Conservation (phyloP, 2,113 vertebrate genomes). For the Fulica atra region DNA sequence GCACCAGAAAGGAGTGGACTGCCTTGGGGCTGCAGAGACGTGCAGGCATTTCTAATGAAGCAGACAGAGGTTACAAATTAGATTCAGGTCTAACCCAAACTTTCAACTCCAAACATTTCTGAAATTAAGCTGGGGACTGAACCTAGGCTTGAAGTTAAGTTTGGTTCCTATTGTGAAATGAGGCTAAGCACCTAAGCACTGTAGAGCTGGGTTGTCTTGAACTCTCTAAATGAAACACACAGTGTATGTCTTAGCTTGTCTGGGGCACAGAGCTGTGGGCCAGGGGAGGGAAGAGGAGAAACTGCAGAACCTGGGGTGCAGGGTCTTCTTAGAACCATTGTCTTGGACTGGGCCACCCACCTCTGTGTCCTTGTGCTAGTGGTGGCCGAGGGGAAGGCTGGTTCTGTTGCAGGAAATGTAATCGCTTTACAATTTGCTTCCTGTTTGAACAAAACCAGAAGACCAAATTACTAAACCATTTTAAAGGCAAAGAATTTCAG, state of each 20-base stretch:
- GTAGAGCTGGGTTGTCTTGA: not conserved
- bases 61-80: not conserved
- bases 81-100: not conserved
- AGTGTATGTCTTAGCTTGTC: not conserved
- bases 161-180: not conserved
- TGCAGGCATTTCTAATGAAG: not conserved
- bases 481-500: not conserved
- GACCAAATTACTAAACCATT: slow-evolving; percentile 4
- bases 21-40: not conserved
- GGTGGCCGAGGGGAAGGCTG: not conserved
- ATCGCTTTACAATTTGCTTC: slow-evolving; percentile 26
- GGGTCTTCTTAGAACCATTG: not conserved
- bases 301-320: not conserved
- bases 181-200: not conserved
- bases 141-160: not conserved
- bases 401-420: not conserved
- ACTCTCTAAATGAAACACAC: not conserved
- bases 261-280: not conserved
- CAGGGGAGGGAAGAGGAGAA: not conserved
- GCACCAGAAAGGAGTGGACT: not conserved
- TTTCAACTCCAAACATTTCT: not conserved
- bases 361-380: not conserved
- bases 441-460: slow-evolving; percentile 40
- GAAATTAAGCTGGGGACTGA: not conserved
- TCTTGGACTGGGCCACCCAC: not conserved